These are phyloP conservation scores for Nothobranchius kuhntae DNA, from an alignment of 2,113 vertebrate genomes.

Conservation along the genomic window DNA sequence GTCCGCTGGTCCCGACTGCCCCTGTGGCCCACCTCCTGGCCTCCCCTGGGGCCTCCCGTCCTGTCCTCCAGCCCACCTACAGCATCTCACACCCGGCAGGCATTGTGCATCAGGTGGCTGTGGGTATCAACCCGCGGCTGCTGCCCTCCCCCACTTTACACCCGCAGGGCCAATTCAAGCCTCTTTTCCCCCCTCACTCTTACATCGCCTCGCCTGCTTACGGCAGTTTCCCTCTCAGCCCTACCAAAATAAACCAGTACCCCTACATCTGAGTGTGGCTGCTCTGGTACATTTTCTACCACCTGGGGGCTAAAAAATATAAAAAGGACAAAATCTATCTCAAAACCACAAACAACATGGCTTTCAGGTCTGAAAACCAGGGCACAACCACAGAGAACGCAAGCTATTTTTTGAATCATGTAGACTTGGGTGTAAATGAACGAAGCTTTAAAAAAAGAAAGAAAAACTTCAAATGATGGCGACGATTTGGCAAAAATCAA, in stretches of 20 bases:
- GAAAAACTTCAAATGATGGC: slow-evolving; percentile 52
- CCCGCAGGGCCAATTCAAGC: slow-evolving; percentile 93
- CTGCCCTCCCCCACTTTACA: slow-evolving; percentile 93
- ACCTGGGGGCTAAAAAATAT: slow-evolving; percentile 56
- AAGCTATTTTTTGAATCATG: slow-evolving; percentile 95
- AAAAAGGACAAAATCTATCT: slow-evolving; percentile 37
- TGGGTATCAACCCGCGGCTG: slow-evolving; percentile 93
- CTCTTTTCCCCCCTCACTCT: slow-evolving; percentile 92
- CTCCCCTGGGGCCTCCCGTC: slow-evolving; percentile 90
- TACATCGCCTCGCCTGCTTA: slow-evolving; percentile 96
- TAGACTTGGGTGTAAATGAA: slow-evolving; percentile 98
- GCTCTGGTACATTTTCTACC: slow-evolving; percentile 63
- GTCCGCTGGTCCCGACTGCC: slow-evolving; percentile 85
- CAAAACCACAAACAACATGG: slow-evolving; percentile 80
- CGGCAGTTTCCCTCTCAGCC: slow-evolving; percentile 93
- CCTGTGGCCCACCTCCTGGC: slow-evolving; percentile 93
- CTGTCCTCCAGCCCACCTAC: slow-evolving; percentile 89
- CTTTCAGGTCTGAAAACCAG: slow-evolving; percentile 90
- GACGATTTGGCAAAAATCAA: slow-evolving; percentile 67
- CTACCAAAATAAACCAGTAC: slow-evolving; percentile 97
- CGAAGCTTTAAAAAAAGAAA: slow-evolving; percentile 87
- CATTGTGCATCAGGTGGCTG: slow-evolving; percentile 91
- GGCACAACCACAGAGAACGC: slow-evolving; percentile 93
- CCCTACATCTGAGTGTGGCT: slow-evolving; percentile 88
- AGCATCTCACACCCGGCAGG: slow-evolving; percentile 85